Percentiles rank a stretch among this genome's conserved stretches.
Conservation (phyloP, 2,113 vertebrate genomes). For the Terrapene triunguis region DNA sequence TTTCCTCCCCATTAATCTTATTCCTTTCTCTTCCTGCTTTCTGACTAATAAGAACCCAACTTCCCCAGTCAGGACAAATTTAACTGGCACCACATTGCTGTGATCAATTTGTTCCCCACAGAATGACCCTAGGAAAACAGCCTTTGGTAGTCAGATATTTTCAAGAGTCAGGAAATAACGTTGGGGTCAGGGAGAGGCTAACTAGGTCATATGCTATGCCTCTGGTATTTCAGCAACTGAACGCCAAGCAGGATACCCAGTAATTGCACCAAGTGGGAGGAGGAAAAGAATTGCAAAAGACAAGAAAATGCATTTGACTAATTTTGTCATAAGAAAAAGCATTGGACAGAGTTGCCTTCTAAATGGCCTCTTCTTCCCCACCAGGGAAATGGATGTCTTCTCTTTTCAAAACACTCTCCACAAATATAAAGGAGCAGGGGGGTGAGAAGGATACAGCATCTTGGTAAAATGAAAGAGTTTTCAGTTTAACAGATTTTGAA, state of each 20-base stretch:
- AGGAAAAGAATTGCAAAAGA: no score
- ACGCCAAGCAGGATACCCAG: neutral
- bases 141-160: neutral
- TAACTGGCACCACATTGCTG: fast-evolving
- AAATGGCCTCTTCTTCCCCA: neutral
- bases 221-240: neutral
- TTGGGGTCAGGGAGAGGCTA: neutral
- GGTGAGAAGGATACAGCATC: neutral
- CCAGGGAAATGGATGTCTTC: neutral
- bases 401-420: neutral
- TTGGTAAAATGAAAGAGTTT: neutral
- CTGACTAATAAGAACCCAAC: neutral
- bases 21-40: neutral
- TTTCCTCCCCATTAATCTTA: no score
- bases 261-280: neutral
- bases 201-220: fast-evolving
- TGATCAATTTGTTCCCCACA: neutral
- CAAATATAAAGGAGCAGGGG: neutral
- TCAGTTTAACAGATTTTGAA: neutral
- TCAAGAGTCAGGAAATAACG: neutral
- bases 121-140: neutral
- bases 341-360: neutral
- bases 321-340: neutral
- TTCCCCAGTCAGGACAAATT: neutral
- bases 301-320: neutral